Conservation (phyloP, 2,888 invertebrate species). For the Laothoe populi region DNA sequence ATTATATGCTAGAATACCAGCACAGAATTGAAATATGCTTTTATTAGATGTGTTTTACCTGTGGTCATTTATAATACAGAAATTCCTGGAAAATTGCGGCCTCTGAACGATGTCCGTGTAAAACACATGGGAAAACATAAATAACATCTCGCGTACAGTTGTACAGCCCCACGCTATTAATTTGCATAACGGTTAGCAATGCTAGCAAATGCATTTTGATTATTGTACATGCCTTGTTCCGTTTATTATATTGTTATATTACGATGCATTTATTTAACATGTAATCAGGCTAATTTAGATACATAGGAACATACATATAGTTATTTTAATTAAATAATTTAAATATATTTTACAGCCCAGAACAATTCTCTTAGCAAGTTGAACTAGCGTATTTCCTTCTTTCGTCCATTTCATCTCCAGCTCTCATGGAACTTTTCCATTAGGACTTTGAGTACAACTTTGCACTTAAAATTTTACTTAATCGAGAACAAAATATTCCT, state of each 20-base stretch:
- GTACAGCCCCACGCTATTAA: conserved; percentile 18
- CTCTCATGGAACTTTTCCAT: conserved; percentile 66
- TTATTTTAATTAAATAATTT: conserved; percentile 41
- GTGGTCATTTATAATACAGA: conserved; percentile 5
- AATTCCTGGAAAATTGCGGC: conserved; percentile 17
- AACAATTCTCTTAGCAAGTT: conserved; percentile 54
- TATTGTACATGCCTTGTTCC: neutral
- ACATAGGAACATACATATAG: too few species aligned
- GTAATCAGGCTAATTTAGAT: neutral
- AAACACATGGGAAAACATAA: conserved; percentile 20
- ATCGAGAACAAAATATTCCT: conserved; percentile 65
- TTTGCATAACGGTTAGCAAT: conserved; percentile 23
- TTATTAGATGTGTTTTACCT: neutral
- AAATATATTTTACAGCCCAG: conserved; percentile 59
- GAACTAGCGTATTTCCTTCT: conserved; percentile 55
- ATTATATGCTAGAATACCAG: conserved; percentile 3
- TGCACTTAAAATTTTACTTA: conserved; percentile 68
- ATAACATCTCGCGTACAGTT: conserved; percentile 13
- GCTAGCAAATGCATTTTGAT: conserved; percentile 22
- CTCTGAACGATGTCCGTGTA: conserved; percentile 10
- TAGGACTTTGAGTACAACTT: conserved; percentile 65
- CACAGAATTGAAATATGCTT: conserved; percentile 10
- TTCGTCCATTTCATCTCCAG: conserved; percentile 53
- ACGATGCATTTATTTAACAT: neutral
- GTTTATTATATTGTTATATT: neutral